phyloP scores from a whole-genome alignment of 2,113 vertebrate species.

The Saimiri boliviensis region DNA sequence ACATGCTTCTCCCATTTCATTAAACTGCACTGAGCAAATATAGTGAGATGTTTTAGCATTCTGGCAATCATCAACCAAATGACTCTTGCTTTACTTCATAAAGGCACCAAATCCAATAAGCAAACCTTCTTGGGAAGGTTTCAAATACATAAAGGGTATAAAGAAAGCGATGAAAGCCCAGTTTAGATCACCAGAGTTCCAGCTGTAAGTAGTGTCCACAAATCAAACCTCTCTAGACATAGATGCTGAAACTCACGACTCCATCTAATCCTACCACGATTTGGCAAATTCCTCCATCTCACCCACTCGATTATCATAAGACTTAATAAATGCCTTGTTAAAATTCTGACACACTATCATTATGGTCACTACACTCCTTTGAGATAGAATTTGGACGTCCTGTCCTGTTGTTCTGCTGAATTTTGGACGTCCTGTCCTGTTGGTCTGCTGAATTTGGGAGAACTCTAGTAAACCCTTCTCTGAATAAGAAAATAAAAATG shows the following conservation, averaged over 20 bases:
- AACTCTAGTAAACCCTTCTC: background rate
- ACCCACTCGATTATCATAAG: background rate
- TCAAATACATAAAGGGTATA: background rate
- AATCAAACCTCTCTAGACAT: background rate
- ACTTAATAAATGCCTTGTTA: background rate
- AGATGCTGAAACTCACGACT: background rate
- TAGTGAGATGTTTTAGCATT: background rate
- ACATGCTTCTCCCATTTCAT: background rate
- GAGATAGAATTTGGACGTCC: background rate
- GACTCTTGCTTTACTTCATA: background rate
- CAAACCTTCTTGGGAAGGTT: background rate
- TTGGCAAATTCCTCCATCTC: background rate
- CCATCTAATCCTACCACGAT: background rate
- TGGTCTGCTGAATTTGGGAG: background rate
- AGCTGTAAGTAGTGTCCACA: background rate
- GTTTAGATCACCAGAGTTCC: background rate
- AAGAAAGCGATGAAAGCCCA: background rate
- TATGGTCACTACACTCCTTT: background rate
- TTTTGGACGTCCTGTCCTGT: background rate
- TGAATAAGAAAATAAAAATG: background rate
- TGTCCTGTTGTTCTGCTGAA: background rate
- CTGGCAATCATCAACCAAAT: background rate
- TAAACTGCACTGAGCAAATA: background rate
- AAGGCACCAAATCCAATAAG: background rate
- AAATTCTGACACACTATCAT: background rate